Evolutionary conservation across 92 coral and sea anemone genomes (phyloP), one percentile per base, ranked within the genome.

Genomic region (Epizoanthus ramosus): DNA sequence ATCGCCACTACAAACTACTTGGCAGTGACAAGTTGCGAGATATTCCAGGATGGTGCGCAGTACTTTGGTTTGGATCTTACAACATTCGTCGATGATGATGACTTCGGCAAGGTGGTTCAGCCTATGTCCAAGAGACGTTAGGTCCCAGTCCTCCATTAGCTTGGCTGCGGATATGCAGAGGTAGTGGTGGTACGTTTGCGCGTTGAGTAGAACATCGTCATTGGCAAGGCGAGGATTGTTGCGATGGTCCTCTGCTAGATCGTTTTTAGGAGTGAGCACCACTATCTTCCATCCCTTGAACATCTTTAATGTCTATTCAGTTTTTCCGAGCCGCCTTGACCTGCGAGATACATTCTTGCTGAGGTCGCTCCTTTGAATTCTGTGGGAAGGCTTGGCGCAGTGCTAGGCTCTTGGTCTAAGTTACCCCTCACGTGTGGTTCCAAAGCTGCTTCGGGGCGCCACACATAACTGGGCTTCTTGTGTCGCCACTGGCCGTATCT

Each of bases 1-100:
- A 45, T 85, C 88, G 0, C 83, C 74, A 56, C 84, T 12, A 19
- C 84, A 75, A 1, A 85, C 65, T 3, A 85, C 79, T 54, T 85
- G 88, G 24, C 84, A 85, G 14, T 54, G 37, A 5, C 88, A 66
- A 45, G 53, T 22, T 0, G 58, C 83, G 0, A 84, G 71, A n/a
- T 74, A 84, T 1, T 61, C 87, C 21, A 73, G 83, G 35, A 84
- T 60, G 45, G 72, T 14, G 18, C 16, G 8, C 17, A 83, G 71
- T 53, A 80, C 79, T 13, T 60, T 61, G 13, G 84, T 80, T 15
- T 17, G 83, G 18, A 68, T 67, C 21, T 82, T 80, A 23, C 83
- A 79, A 12, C 83, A 79, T 16, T 79, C 83, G 23, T 79, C 83
- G 72, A 79, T 79, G 72, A 82, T 43, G 81, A 83, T 83, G 45